A percentile compares a stretch with the other conserved stretches of the same genome.
Conservation (phyloP, 1,140 invertebrate species). For the Lepeophtheirus salmonis region DNA sequence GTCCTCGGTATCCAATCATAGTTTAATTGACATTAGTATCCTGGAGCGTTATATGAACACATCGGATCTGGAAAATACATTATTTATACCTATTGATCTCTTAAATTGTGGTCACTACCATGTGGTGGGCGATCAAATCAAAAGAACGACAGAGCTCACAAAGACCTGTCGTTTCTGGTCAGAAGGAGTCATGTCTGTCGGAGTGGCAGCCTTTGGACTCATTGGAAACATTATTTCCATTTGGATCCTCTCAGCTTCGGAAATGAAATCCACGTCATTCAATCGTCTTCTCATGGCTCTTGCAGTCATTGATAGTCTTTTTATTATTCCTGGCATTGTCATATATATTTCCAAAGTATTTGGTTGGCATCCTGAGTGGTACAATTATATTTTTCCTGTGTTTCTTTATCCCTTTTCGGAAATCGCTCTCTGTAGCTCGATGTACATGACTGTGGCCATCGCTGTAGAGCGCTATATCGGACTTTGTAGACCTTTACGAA, state of each 20-base stretch:
- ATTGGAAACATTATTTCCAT: constrained; percentile 13
- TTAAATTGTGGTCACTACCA: constrained; percentile 11
- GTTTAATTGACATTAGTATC: background rate
- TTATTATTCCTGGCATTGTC: constrained; percentile 6
- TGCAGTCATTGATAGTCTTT: constrained; percentile 13
- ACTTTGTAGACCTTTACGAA: constrained; percentile 10
- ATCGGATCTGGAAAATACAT: background rate
- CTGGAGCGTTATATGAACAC: background rate
- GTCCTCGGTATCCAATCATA: background rate
- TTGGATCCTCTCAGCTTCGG: constrained; percentile 8
- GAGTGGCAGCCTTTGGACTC: constrained; percentile 11
- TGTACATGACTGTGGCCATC: constrained; percentile 18
- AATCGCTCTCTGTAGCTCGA: constrained; percentile 12
- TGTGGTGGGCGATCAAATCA: background rate
- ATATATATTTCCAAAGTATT: constrained; percentile 11
- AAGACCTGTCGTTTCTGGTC: constrained; percentile 10
- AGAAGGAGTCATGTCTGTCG: constrained; percentile 3
- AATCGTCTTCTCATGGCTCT: constrained; percentile 10
- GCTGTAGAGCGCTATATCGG: constrained; percentile 16
- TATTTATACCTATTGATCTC: background rate
- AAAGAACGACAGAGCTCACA: constrained; percentile 1
- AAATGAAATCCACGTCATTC: constrained; percentile 9
- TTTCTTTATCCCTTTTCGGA: constrained; percentile 15
- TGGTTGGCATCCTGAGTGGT: constrained; percentile 2
- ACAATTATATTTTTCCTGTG: constrained; percentile 11